Evolutionary conservation across 2,888 invertebrate species (phyloP), one percentile per base, ranked within the genome.

Genomic region (Agrotis exclamationis): DNA sequence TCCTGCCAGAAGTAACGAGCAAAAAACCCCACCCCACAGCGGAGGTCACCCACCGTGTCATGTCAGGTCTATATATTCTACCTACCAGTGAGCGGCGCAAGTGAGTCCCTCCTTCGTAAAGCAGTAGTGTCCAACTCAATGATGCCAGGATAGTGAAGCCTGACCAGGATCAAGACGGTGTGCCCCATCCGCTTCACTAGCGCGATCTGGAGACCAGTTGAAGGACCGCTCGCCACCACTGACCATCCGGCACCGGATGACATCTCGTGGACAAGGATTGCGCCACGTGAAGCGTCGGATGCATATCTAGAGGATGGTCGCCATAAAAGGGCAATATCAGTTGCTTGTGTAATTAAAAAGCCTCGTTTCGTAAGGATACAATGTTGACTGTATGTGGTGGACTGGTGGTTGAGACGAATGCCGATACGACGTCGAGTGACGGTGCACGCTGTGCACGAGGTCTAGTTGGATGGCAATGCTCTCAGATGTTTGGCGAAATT

Each of bases 271-370:
- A 98, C 97, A 13, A 98, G 93, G 62, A 98, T 96, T 18, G 97
- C 96, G 13, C 97, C 96, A 53, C 97, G 97, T 0, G 97, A 97
- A 0, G 98, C 97, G 88, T 98, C 98, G 53, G 97, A 97, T 22
- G 97, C 94, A 86, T 97, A 97, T 63, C 95, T 95, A 72, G 83
- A 22, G 39, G 20, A 62, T 14, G 47, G 16, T 39, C 14, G 18
- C 44, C 47, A 62, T 63, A 56, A 78, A 65, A 44, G 44, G 57
- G 28, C 6, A 22, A 48, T 18, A 18, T 65, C 14, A 39, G 20
- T 62, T 51, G 24, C 18, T 3, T 47, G 14, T 28, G 22, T 54
- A 24, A 56, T 7, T 33, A 33, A 33, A 33, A 33, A 9, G 18
- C 13, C 3, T n/a, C 11, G n/a, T n/a, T 13, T 28, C n/a, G n/a